phyloP scores from a whole-genome alignment of 2,888 invertebrate species.

The Cepaea hortensis region DNA sequence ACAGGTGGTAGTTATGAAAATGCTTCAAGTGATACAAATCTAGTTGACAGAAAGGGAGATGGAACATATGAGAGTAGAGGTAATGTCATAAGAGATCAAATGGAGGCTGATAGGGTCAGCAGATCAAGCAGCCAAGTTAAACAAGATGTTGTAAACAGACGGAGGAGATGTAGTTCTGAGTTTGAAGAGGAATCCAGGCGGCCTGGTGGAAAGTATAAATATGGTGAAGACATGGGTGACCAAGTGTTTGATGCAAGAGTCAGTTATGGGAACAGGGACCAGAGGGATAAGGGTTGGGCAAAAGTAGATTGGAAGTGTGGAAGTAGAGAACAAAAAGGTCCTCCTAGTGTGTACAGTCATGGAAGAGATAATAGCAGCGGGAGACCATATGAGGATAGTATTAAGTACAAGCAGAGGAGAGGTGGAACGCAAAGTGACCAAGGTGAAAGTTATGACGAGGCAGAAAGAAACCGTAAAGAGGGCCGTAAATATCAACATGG shows the following conservation, averaged over 20 bases:
- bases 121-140: background rate
- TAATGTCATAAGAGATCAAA: background rate
- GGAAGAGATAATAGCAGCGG: constrained; percentile 2
- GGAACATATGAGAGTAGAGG: background rate
- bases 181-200: background rate
- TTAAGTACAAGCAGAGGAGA: background rate
- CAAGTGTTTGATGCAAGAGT: too few relatives aligned
- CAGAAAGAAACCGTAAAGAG: constrained; percentile 31
- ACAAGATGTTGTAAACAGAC: background rate
- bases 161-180: background rate
- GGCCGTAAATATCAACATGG: constrained; percentile 4
- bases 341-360: background rate
- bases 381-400: background rate
- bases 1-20: background rate
- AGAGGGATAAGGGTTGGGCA: background rate
- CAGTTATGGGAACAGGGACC: too few relatives aligned
- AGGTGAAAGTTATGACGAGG: constrained; percentile 11
- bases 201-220: background rate
- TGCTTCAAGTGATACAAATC: too few relatives aligned
- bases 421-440: background rate
- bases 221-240: too few relatives aligned
- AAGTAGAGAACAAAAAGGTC: background rate
- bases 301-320: background rate
- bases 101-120: background rate
- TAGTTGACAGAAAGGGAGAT: background rate